Base-by-base conservation (phyloP, 2,113 vertebrate species). In the Danionella cerebrum region DNA sequence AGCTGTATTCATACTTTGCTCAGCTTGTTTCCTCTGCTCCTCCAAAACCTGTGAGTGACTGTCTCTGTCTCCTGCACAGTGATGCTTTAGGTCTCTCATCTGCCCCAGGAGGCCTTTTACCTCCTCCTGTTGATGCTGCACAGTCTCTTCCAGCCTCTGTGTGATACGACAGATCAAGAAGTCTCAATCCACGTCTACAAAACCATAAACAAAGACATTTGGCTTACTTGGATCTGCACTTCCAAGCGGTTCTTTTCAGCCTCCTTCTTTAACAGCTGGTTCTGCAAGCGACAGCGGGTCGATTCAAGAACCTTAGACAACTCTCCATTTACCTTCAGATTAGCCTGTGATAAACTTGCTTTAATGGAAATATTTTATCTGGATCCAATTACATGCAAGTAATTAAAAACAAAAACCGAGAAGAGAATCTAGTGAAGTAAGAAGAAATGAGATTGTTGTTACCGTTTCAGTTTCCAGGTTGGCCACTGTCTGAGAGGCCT, bases 401-500 rank as follows among this genome's bases (percentile, higher is more conserved):
- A 41, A 24, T 25, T 6, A 21, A 5, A 39, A 5, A 18, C 39
- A 31, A 5, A 60, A 13, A 2, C 14, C 18, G 9, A 4, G 12
- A 16, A 33, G 3, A 6, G 27, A 25, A 53, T 31, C 4, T 19
- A 52, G 27, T 33, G 3, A 33, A 33, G 9, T 9, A 33, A 9
- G 18, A 16, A 31, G 12, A 13, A 6, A 27, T 14, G 8, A 27
- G 16, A 41, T 41, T 14, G 29, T 4, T 14, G 21, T 22, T 69
- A 95, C 93, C 91, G 93, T 95, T 81, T 95, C 93, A 52, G 89
- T 80, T 16, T 91, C 85, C 76, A 96, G 77, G 50, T 90, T 84
- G 70, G 86, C 41, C 0, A 84, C 57, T 0, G 95, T 91, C 57
- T 84, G 82, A 1, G 84, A 89, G 0, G 87, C 76, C 60, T 93